These are phyloP conservation scores for Lagopus leucura DNA, from an alignment of 2,113 vertebrate species.

Conservation along the genomic window DNA sequence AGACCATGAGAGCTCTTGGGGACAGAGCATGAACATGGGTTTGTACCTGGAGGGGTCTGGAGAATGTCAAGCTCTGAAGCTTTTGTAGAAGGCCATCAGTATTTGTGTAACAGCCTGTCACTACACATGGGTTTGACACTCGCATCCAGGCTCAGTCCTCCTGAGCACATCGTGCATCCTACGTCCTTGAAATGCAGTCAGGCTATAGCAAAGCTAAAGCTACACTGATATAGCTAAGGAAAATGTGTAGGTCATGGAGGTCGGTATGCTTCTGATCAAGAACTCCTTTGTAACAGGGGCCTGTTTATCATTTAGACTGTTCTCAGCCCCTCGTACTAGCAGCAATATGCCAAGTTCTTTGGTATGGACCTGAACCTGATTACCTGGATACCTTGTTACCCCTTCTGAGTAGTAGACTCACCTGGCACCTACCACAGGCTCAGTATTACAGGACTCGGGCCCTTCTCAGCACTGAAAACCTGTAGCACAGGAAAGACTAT, in stretches of 20 bases:
- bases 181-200: neutral
- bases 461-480: neutral
- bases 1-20: neutral
- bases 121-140: neutral
- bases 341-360: neutral
- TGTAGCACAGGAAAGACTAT: neutral
- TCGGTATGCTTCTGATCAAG: accelerated
- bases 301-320: neutral
- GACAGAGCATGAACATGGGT: accelerated
- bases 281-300: neutral
- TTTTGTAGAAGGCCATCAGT: neutral
- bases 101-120: neutral
- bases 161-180: neutral
- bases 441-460: neutral
- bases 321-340: neutral
- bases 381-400: neutral
- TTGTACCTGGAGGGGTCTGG: accelerated
- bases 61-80: neutral
- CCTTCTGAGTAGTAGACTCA: neutral
- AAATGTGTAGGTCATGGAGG: neutral
- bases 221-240: neutral
- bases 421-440: neutral
- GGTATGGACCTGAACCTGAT: neutral
- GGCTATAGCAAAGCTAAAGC: neutral
- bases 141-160: neutral